These are phyloP conservation scores for Camelus dromedarius DNA, from an alignment of 2,113 vertebrate species.

Conservation along the genomic window DNA sequence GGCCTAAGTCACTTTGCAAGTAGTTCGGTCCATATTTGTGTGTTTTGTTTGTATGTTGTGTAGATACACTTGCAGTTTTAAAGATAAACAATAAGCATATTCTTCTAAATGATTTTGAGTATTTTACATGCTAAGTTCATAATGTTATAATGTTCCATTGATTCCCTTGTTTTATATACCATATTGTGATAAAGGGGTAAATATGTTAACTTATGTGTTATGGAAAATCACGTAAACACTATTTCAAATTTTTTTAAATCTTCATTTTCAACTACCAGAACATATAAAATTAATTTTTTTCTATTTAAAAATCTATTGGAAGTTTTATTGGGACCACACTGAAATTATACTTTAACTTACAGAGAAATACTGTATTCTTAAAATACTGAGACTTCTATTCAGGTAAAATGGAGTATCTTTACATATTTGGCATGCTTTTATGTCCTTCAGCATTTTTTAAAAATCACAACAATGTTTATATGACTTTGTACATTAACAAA, in stretches of 20 bases:
- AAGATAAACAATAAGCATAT: background rate
- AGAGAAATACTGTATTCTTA: background rate
- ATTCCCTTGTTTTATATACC: background rate
- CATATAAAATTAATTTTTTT: background rate
- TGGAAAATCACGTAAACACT: background rate
- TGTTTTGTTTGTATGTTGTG: background rate
- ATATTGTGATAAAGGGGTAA: background rate
- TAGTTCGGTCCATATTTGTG: background rate
- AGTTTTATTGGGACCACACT: constrained; percentile 27
- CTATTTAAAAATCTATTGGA: constrained; percentile 56
- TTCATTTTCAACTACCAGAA: background rate
- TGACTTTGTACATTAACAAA: constrained; percentile 96
- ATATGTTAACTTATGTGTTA: background rate
- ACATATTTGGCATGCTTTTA: constrained; percentile 17
- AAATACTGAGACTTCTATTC: background rate
- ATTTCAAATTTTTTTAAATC: background rate
- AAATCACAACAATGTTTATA: constrained; percentile 83
- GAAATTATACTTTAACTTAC: constrained; percentile 54
- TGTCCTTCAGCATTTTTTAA: constrained; percentile 55
- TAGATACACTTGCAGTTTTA: background rate
- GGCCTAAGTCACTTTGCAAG: background rate
- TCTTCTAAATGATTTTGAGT: constrained; percentile 29
- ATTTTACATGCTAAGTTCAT: constrained; percentile 8
- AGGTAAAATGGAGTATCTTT: constrained; percentile 24
- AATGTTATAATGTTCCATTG: background rate